Conservation (phyloP, 2,888 invertebrate genomes). For the Sesia bembeciformis region DNA sequence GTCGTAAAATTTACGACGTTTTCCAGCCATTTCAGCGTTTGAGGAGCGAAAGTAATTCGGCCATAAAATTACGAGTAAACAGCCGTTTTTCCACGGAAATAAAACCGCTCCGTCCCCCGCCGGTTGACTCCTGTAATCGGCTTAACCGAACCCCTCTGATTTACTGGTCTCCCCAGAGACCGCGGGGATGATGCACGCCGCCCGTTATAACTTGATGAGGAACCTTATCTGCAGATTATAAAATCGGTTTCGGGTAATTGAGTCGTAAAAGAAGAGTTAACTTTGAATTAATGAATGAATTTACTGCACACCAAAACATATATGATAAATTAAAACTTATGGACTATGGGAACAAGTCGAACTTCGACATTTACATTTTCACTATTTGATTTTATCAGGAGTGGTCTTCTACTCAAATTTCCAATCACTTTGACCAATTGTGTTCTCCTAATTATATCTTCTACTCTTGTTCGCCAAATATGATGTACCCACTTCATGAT, state of each 20-base stretch:
- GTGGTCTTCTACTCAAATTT: too few species aligned
- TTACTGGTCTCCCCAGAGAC: constrained; percentile 39
- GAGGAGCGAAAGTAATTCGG: constrained; percentile 67
- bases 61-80: constrained; percentile 71
- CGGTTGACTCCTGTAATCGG: constrained; percentile 70
- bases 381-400: too few species aligned
- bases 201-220: constrained; percentile 64
- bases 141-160: constrained; percentile 53
- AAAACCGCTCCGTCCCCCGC: constrained; percentile 45
- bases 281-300: constrained; percentile 8
- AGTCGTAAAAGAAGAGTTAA: constrained; percentile 43
- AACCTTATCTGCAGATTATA: constrained; percentile 67
- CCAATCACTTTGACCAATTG: too few species aligned
- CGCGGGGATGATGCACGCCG: constrained; percentile 46
- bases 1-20: constrained; percentile 58
- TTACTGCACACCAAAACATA: too few species aligned
- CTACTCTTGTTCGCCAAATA: too few species aligned
- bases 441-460: too few species aligned
- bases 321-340: too few species aligned
- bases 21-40: constrained; percentile 60
- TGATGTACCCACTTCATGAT: too few species aligned
- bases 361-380: too few species aligned
- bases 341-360: too few species aligned
- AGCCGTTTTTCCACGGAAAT: constrained; percentile 68
- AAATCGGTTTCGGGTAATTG: constrained; percentile 69